Percentiles rank a stretch among this genome's conserved stretches.
phyloP scores from a whole-genome alignment of 1,140 invertebrate species.

The Pseudobourletiella spinata region DNA sequence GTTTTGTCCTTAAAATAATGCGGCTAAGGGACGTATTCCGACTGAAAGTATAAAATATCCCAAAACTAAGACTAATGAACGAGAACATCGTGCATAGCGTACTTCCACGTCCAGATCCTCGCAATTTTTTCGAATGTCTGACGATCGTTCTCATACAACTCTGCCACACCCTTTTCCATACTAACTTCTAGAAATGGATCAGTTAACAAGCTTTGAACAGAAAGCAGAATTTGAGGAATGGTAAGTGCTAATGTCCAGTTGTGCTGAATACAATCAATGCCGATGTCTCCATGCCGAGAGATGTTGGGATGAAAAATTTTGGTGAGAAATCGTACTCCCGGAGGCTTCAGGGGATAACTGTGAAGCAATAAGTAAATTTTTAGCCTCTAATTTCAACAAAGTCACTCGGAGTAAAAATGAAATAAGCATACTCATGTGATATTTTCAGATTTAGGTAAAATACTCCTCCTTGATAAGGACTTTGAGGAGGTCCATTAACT shows the following conservation, averaged over 20 bases:
- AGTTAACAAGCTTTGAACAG: conserved; percentile 82
- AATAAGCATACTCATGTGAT: conserved; percentile 52
- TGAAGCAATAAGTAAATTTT: conserved; percentile 9
- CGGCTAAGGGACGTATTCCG: no score
- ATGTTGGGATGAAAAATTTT: conserved; percentile 92
- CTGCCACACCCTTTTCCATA: conserved; percentile 81
- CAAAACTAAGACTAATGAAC: conserved; percentile 38
- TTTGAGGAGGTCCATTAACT: conserved; percentile 76
- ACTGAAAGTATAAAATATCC: no score
- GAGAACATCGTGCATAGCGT: conserved; percentile 79
- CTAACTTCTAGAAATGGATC: conserved; percentile 62
- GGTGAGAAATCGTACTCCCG: conserved; percentile 76
- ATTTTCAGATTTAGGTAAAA: conserved; percentile 90
- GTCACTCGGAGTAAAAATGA: background rate
- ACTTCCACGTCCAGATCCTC: conserved; percentile 80
- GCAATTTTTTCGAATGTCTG: conserved; percentile 71
- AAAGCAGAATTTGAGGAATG: conserved; percentile 79
- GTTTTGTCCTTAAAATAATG: no score
- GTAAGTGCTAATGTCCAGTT: conserved; percentile 91
- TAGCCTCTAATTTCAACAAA: conserved; percentile 1
- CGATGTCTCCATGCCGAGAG: conserved; percentile 89
- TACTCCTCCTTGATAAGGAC: conserved; percentile 86
- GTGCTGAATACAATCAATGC: conserved; percentile 88
- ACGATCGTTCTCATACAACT: conserved; percentile 66
- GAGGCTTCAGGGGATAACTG: conserved; percentile 85